A percentile compares a stretch with the other conserved stretches of the same genome.
phyloP scores from a whole-genome alignment of 2,797 vertebrate species.

The Sebastes cheni region DNA sequence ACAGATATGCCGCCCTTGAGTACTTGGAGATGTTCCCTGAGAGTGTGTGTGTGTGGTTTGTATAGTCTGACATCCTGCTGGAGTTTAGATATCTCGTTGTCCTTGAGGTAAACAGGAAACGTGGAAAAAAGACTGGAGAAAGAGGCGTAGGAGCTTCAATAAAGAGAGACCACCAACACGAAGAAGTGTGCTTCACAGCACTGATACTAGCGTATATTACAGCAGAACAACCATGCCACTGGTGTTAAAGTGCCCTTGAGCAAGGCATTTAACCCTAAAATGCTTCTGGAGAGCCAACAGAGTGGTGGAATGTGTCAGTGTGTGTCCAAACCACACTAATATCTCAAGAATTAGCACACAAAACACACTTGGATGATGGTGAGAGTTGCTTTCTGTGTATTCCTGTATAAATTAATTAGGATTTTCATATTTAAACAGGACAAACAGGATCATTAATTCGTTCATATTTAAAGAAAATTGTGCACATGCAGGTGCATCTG shows the following conservation, averaged over 20 bases:
- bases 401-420: background rate
- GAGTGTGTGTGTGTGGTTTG: background rate
- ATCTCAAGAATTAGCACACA: background rate
- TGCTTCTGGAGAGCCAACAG: background rate
- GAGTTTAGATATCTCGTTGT: conserved; percentile 8
- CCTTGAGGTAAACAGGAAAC: conserved; percentile 51
- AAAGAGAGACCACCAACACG: background rate
- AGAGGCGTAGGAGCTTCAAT: background rate
- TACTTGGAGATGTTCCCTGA: background rate
- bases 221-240: background rate
- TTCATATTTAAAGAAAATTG: background rate
- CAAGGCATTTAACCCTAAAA: background rate
- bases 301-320: background rate
- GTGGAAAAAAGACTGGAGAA: background rate
- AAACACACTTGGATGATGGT: conserved; percentile 6
- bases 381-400: background rate
- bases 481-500: background rate
- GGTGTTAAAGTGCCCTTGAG: background rate
- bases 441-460: background rate
- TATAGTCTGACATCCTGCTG: background rate
- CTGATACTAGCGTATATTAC: fast-evolving
- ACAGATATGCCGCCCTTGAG: conserved; percentile 6
- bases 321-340: background rate
- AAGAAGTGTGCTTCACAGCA: background rate
- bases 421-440: background rate